Conservation (phyloP, 2,888 invertebrate species). For the Notodonta dromedarius region DNA sequence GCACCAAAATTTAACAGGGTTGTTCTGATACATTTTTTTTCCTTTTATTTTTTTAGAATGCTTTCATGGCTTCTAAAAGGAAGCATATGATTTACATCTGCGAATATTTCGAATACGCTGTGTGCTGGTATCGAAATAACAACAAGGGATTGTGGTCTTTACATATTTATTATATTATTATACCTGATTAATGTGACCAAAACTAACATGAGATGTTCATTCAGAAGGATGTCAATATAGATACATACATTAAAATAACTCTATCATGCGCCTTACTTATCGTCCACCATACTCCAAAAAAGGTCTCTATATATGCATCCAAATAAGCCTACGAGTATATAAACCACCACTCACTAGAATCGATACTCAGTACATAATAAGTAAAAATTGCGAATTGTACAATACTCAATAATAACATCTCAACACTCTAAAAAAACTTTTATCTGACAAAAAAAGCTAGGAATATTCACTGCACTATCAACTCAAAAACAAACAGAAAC, state of each 20-base stretch:
- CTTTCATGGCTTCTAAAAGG: slow-evolving; percentile 70
- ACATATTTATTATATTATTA: background rate
- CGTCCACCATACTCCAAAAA: no score
- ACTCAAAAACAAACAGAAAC: slow-evolving; percentile 56
- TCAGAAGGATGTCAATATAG: no score
- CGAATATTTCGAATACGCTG: slow-evolving; percentile 65
- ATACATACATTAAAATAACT: no score
- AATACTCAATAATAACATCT: slow-evolving; percentile 2
- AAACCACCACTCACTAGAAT: no score
- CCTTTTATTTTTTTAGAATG: slow-evolving; percentile 65
- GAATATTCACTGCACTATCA: slow-evolving; percentile 33
- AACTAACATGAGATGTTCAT: no score
- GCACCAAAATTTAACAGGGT: slow-evolving; percentile 35
- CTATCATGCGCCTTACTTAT: no score
- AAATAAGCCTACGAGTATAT: no score
- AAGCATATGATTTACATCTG: slow-evolving; percentile 72
- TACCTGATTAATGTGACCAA: no score
- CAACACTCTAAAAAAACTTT: slow-evolving; percentile 10
- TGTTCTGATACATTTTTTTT: slow-evolving; percentile 51
- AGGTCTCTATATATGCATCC: no score
- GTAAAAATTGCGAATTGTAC: background rate
- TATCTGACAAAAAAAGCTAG: slow-evolving; percentile 18
- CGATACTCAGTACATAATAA: no score
- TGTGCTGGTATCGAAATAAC: slow-evolving; percentile 37
- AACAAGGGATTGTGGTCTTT: background rate